Evolutionary conservation across 2,888 invertebrate species (phyloP), one percentile per base, ranked within the genome.

Genomic region (Tholera decimalis): DNA sequence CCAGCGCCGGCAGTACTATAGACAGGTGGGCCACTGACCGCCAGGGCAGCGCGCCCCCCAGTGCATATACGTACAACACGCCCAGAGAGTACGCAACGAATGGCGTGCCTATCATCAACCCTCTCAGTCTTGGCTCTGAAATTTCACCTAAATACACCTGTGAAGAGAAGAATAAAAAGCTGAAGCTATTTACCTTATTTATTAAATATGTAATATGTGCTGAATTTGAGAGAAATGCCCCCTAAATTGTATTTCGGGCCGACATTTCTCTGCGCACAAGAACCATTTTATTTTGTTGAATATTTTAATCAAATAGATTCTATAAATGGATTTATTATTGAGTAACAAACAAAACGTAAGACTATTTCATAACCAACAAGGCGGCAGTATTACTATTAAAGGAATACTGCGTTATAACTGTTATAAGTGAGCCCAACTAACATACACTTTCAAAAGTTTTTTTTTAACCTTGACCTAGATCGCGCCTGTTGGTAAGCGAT

Each of bases 71-170:
- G 60, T 97, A 91, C 0, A 98, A 93, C 47, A 98, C 97, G 26
- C 98, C 98, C 37, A 97, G 89, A 0, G 97, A 97, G 83, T 98
- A 98, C 20, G 97, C 97, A 26, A 97, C 97, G 83, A 97, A 97
- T 0, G 97, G 97, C 0, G 97, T 96, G n/a, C 97, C 97, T 30
- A 97, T 96, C 11, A 98, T 93, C 53, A 96, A 68, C 4, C 97
- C 97, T 64, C 98, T 95, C 20, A 98, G 88, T 81, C 96, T 96
- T 24, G 98, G 97, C 79, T 97, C 97, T 2, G 97, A 96, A 70
- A 97, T 97, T 92, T 98, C 98, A 5, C 97, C 97, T 70, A 98
- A 96, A 76, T 98, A 96, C 3, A 98, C 97, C 98, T 98, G 90
- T 4, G 1, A 89, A 62, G 56, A 53, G n/a, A n/a, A n/a, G n/a